Percentiles rank a stretch among this genome's conserved stretches.
Conservation (phyloP, 1,140 invertebrate genomes). For the Bradysia coprophila region DNA sequence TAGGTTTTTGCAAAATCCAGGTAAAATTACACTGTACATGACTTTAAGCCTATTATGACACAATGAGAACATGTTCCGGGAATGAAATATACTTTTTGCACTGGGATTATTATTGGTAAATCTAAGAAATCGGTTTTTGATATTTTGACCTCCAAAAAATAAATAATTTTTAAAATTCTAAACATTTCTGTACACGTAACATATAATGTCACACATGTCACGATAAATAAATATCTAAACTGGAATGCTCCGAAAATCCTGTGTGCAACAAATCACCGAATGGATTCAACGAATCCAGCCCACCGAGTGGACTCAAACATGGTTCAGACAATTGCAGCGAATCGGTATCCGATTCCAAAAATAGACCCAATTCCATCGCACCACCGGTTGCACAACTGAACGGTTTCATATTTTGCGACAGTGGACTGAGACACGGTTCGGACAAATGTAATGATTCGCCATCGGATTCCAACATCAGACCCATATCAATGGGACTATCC, state of each 20-base stretch:
- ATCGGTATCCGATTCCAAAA: slow-evolving; percentile 15
- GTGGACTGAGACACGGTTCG: slow-evolving; percentile 17
- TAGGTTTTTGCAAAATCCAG: background rate
- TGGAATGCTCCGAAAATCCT: slow-evolving; percentile 11
- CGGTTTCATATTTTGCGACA: slow-evolving; percentile 6
- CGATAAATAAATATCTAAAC: slow-evolving; percentile 16
- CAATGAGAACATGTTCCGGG: background rate
- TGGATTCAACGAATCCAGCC: slow-evolving; percentile 15
- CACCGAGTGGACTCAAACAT: slow-evolving; percentile 17
- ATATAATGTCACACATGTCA: too few relatives aligned
- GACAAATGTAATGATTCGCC: slow-evolving; percentile 29
- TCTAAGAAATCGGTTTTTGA: too few relatives aligned
- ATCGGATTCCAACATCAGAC: slow-evolving; percentile 31
- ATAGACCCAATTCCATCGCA: slow-evolving; percentile 14
- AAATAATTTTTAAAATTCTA: too few relatives aligned
- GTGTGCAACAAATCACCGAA: slow-evolving; percentile 15
- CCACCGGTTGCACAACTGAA: slow-evolving; percentile 2
- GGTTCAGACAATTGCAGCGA: slow-evolving; percentile 16
- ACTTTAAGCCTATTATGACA: background rate
- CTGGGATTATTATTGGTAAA: too few relatives aligned
- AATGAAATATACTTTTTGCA: background rate
- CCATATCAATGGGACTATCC: slow-evolving; percentile 12
- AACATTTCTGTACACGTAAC: too few relatives aligned
- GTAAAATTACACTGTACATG: background rate
- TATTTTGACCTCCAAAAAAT: too few relatives aligned